Percentiles rank a stretch among this genome's conserved stretches.
These are phyloP conservation scores for Suncus etruscus DNA, from an alignment of 2,113 vertebrate species.

Conservation along the genomic window DNA sequence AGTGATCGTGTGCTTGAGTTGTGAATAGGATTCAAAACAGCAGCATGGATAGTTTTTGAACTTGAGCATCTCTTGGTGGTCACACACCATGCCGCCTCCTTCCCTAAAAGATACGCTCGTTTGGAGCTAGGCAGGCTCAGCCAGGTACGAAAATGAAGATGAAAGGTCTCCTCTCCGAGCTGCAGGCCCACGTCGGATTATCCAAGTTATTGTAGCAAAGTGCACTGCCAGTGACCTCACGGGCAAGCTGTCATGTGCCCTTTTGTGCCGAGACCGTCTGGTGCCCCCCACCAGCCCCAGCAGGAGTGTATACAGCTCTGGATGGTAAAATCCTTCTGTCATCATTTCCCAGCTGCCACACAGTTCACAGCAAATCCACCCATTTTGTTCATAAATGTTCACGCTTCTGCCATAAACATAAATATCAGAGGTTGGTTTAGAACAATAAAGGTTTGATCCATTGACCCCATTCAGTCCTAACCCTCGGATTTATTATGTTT, in stretches of 20 bases:
- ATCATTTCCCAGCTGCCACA: background rate
- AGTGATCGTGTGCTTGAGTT: background rate
- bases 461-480: background rate
- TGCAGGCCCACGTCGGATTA: background rate
- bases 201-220: background rate
- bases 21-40: background rate
- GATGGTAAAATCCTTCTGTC: too few relatives aligned
- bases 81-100: background rate
- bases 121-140: background rate
- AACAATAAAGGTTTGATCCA: background rate
- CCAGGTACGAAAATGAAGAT: fast-evolving
- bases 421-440: slow-evolving; percentile 34
- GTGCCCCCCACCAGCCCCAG: background rate
- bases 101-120: background rate
- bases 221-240: background rate
- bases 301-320: fast-evolving
- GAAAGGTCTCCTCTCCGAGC: too few relatives aligned
- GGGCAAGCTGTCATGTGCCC: background rate
- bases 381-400: background rate
- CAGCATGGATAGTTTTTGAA: background rate
- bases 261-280: fast-evolving
- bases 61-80: background rate
- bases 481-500: background rate
- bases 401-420: background rate
- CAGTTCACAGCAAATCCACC: background rate